These are phyloP conservation scores for Macroteleia sp. DNA, from an alignment of 2,888 invertebrate genomes.

Conservation along the genomic window DNA sequence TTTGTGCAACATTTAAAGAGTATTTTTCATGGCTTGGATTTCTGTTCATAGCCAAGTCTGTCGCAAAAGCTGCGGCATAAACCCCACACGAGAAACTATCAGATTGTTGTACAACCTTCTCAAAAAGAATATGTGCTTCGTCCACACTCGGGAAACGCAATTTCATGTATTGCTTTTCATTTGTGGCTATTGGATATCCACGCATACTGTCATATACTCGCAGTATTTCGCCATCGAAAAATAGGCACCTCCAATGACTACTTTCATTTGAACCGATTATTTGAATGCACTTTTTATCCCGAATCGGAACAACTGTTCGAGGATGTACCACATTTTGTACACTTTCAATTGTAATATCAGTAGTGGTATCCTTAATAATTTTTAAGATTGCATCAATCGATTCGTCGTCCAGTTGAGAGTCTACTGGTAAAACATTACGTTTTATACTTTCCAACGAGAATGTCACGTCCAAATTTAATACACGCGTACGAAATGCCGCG, in stretches of 20 bases:
- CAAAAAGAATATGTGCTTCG: not conserved
- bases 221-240: slow-evolving; percentile 46
- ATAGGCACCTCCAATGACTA: slow-evolving; percentile 59
- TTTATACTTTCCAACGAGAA: not conserved
- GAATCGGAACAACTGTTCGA: not conserved
- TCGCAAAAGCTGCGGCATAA: slow-evolving; percentile 60
- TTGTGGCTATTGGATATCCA: slow-evolving; percentile 21
- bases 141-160: slow-evolving; percentile 36
- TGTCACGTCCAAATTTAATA: not conserved
- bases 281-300: slow-evolving; percentile 28
- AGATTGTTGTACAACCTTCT: slow-evolving; percentile 34
- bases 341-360: slow-evolving; percentile 18
- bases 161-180: slow-evolving; percentile 27
- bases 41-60: slow-evolving; percentile 26
- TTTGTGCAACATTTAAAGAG: slow-evolving; percentile 24
- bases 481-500: not conserved
- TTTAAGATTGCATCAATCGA: slow-evolving; percentile 2
- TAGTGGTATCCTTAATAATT: slow-evolving; percentile 7
- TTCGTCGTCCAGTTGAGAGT: not conserved
- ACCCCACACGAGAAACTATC: slow-evolving; percentile 53
- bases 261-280: slow-evolving; percentile 49
- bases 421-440: not conserved
- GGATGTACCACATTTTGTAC: slow-evolving; percentile 7
- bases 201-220: slow-evolving; percentile 52
- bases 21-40: slow-evolving; percentile 25